These are phyloP conservation scores for Galleria mellonella DNA, from an alignment of 1,140 invertebrate species.

Conservation along the genomic window DNA sequence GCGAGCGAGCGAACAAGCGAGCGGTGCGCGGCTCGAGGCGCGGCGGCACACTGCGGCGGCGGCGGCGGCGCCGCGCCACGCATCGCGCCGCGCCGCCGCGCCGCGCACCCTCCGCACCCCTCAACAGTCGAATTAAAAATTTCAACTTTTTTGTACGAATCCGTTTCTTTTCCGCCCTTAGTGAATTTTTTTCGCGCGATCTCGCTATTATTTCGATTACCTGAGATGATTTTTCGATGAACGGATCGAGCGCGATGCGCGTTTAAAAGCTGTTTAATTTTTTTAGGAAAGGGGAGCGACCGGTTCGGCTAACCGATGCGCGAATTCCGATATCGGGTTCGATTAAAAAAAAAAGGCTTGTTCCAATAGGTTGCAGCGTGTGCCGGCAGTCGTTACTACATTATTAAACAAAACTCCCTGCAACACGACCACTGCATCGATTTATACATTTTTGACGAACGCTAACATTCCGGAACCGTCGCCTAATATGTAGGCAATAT, in stretches of 20 bases:
- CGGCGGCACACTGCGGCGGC: slow-evolving; percentile 19
- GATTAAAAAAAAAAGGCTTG: slow-evolving; percentile 43
- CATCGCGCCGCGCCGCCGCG: slow-evolving; percentile 11
- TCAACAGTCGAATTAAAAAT: slow-evolving; percentile 51
- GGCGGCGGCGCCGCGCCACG: slow-evolving; percentile 8
- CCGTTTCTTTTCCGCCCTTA: slow-evolving; percentile 70
- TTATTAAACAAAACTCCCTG: slow-evolving; percentile 1
- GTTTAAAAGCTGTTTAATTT: slow-evolving; percentile 71
- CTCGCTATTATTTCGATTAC: slow-evolving; percentile 70
- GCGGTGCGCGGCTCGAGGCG: slow-evolving; percentile 16
- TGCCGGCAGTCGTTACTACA: slow-evolving; percentile 8
- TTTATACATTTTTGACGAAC: neutral
- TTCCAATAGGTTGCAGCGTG: neutral
- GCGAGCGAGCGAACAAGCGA: neutral
- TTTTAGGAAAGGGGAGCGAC: slow-evolving; percentile 62
- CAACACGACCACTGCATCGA: no score
- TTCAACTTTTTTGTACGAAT: slow-evolving; percentile 66
- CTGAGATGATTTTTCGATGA: slow-evolving; percentile 59
- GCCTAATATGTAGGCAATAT: neutral
- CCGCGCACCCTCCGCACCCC: slow-evolving; percentile 17
- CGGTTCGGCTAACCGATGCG: slow-evolving; percentile 61
- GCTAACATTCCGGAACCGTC: neutral
- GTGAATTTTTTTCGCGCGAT: slow-evolving; percentile 66
- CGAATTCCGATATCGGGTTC: slow-evolving; percentile 66
- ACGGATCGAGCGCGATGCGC: slow-evolving; percentile 39